Conservation (phyloP, 2,113 vertebrate genomes). For the Elgaria multicarinata region DNA sequence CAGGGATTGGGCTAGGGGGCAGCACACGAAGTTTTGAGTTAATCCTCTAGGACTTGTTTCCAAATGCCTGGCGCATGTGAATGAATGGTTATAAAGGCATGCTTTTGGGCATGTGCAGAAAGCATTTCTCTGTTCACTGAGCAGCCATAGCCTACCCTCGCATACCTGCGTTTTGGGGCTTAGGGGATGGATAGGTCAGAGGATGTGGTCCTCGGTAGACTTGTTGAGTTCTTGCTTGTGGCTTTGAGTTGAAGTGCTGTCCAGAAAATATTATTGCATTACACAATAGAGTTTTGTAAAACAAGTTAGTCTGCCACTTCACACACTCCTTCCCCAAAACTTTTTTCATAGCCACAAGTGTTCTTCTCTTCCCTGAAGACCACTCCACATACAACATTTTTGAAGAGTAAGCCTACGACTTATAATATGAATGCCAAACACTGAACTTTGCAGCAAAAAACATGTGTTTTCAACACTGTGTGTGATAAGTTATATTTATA, state of each 20-base stretch:
- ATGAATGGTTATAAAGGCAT: no score
- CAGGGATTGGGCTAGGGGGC: neutral
- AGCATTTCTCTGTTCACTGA: no score
- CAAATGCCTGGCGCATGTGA: neutral
- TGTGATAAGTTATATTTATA: neutral
- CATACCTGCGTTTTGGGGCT: neutral
- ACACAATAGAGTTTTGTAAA: neutral
- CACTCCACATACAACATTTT: neutral
- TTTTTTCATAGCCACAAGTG: neutral
- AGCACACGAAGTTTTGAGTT: no score
- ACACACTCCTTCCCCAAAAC: neutral
- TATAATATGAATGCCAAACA: neutral
- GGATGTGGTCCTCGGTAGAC: neutral
- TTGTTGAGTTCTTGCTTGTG: neutral
- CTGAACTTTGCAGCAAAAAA: no score
- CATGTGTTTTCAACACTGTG: neutral
- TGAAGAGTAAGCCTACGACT: no score
- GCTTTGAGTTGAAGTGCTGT: neutral
- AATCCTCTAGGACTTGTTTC: neutral
- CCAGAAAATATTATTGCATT: neutral
- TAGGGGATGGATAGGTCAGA: neutral
- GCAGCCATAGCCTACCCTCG: neutral
- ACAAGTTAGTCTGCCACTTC: neutral
- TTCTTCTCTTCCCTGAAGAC: neutral
- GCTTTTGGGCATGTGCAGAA: neutral